Base-by-base conservation (phyloP, 2,888 invertebrate genomes). In the Eucera pruinosa region DNA sequence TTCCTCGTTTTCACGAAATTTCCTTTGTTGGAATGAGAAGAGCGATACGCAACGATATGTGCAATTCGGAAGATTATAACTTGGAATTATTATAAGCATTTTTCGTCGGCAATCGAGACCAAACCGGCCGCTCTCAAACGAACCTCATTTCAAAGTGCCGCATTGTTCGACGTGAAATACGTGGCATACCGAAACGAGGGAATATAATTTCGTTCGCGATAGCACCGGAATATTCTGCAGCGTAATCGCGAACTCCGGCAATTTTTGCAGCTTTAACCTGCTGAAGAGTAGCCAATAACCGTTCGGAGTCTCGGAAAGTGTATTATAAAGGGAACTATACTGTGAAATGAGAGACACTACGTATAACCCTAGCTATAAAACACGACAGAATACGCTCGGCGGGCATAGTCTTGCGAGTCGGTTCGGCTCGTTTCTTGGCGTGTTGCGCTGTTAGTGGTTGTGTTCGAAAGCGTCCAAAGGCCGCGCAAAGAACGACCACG, bases 401-500 rank as follows among this genome's bases (percentile, higher is more conserved):
- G 41, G 3, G 15, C 23, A 25, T 60, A 60, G 30, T 9, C 20
- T 60, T 11, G 30, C 45, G 9, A 60, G 20, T 54, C 9, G 23
- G 9, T 0, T 20, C 45, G 13, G 15, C 2, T 55, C 36, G 54
- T 48, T 33, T 50, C 62, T 39, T 11, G 25, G 50, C 20, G 39
- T 64, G 55, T 43, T 61, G 64, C 62, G 74, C 74, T 66, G 60
- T 67, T 50, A 13, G 61, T 50, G 67, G 81, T 66, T 36, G 72
- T 81, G n/a, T n/a, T n/a, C 52, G 81, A 69, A 75, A 69, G 81
- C 81, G 84, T 78, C 64, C 41, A 79, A 77, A 84, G 82, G 77
- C 80, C 67, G 58, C 30, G 71, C 67, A 76, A 82, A 66, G 83
- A 83, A 75, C 84, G 74, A 52, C 78, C 86, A 82, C 87, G 86